Base-by-base conservation (phyloP, 2,888 invertebrate species). In the Synergus umbraculus region DNA sequence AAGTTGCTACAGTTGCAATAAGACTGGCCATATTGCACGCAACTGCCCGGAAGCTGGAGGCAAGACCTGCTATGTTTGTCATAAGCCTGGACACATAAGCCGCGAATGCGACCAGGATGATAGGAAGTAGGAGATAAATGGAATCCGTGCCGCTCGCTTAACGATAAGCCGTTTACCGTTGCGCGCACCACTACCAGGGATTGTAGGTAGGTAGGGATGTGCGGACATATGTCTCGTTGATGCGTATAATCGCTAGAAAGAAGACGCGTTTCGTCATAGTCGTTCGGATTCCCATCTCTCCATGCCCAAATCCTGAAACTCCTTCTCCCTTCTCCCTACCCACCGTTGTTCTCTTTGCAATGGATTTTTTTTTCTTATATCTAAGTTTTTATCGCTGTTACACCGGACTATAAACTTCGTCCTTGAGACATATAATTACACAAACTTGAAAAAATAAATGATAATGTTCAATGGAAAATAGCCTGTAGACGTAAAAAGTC, bases 11-110 rank as follows among this genome's bases (percentile, higher is more conserved):
- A 95, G 94, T 86, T 95, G 95, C 93, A 95, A 95, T 89, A 94
- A 94, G 92, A 94, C 95, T 90, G 96, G 96, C 77, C 95, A 96
- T 95, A 93, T 95, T 84, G 94, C 94, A 83, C 93, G 94, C 80
- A 94, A 95, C 85, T 95, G 95, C 86, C 94, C 94, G 41, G 94
- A 94, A 83, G 91, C 91, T 79, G 91, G 91, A 77, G 93, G 92
- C 90, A 97, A 97, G 94, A 97, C 96, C 88, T 98, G 98, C 94
- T 98, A 97, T 94, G 95, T 96, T 91, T 98, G 98, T 94, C 96
- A 97, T 94, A 97, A 98, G 93, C 95, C 96, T 86, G 97, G 97
- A 86, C 97, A 97, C 94, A 95, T 97, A 94, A 96, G 97, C 93
- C 96, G 97, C 92, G 97, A 97, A 92, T 97, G 97, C 94, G 96